Evolutionary conservation across 2,113 vertebrate genomes (phyloP), one percentile per base, ranked within the genome.

Genomic region (Scomber japonicus): DNA sequence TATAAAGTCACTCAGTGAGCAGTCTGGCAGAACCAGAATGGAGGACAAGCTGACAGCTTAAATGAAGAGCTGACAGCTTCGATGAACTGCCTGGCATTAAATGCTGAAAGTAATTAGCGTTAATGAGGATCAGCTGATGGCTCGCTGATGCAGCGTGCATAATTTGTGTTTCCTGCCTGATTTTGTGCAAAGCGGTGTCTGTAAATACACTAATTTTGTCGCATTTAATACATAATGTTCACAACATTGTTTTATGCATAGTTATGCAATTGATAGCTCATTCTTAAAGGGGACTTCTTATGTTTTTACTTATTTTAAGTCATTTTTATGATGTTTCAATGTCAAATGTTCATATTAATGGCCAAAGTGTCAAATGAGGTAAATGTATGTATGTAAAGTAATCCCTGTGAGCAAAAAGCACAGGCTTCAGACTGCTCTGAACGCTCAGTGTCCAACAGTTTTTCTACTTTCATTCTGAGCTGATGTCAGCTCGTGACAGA

Each of bases 21-120:
- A 40, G 70, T 13, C 70, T 69, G 59, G 70, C 57, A 61, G 61
- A 83, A 63, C 44, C 40, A 62, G 62, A 77, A 59, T 66, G 82
- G 71, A 63, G 12, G 56, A 74, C 40, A 11, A 48, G 71, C 24
- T 81, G 62, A 73, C 72, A 67, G 30, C 75, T 72, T 84, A 83
- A 81, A 81, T 75, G 73, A 85, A 73, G 72, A 70, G 71, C 75
- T 79, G 78, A 85, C 83, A 84, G 75, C 80, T 66, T 71, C 59
- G 57, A 31, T 75, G 77, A 75, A 74, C 62, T 66, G 63, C 74
- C 17, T 78, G 69, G 68, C 81, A 84, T 82, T 83, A 75, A 83
- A 77, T 67, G 74, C 65, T 80, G 72, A 66, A 63, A 56, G 60
- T 81, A 82, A 82, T 90, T 85, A 85, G 78, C 3, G 1, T 64